Evolutionary conservation across 2,113 vertebrate species (phyloP).

Genomic region (Oxyruncus cristatus): DNA sequence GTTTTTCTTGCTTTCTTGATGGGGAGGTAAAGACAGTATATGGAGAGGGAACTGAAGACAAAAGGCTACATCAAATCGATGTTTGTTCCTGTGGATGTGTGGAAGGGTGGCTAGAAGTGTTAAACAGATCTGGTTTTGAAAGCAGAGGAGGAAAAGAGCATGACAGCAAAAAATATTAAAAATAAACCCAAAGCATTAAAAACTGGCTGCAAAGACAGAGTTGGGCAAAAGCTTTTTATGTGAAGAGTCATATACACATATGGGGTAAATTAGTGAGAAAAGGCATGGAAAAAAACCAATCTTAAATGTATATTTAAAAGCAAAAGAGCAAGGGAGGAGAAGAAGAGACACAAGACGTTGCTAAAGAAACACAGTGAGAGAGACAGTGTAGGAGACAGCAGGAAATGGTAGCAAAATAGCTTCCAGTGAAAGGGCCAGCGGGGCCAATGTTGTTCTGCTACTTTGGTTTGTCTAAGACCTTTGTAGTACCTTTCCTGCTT

Average conservation of each 20-base stretch:
- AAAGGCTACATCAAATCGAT: not conserved
- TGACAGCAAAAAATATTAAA: not conserved
- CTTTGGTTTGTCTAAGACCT: not conserved
- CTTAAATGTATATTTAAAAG: slow-evolving; percentile 23
- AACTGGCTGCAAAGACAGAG: not conserved
- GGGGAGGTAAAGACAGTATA: not conserved
- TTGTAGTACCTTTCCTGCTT: not conserved
- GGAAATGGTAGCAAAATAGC: not conserved
- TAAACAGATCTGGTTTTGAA: not conserved
- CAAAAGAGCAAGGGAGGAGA: not conserved
- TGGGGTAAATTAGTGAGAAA: slow-evolving; percentile 31
- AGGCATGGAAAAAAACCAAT: slow-evolving; percentile 3
- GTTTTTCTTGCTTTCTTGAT: slow-evolving; percentile 49
- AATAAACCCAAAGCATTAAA: slow-evolving; percentile 11
- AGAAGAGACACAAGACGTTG: not conserved
- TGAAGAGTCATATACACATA: not conserved
- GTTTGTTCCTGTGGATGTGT: not conserved
- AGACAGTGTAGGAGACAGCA: not conserved
- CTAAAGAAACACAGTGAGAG: not conserved
- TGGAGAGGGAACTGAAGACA: not conserved
- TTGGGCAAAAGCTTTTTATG: slow-evolving; percentile 14
- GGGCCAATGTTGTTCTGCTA: not conserved
- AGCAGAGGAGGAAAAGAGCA: not conserved
- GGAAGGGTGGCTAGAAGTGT: not conserved
- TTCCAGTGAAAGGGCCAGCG: not conserved